Evolutionary conservation across 2,888 invertebrate genomes (phyloP), one percentile per base, ranked within the genome.

Genomic region (Cheilosia variabilis): DNA sequence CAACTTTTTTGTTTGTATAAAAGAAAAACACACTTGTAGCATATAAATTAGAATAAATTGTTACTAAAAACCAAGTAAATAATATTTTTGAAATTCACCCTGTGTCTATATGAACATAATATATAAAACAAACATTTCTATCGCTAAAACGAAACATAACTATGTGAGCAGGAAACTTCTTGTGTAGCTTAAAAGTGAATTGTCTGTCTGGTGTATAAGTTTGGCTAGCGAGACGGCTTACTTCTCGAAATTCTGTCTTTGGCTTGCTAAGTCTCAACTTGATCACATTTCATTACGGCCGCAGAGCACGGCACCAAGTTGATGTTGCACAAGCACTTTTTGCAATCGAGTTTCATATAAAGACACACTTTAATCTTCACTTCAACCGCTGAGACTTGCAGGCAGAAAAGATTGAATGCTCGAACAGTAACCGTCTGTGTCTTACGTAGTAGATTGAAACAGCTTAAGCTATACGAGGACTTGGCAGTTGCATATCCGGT

Each of bases 21-120:
- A 66, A 58, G n/a, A 62, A 27, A 27, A 52, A 6, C 22, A 37
- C 45, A 50, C 55, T 50, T 68, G 73, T 83, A 71, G 50, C 66
- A 73, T 65, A 60, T 68, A 79, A 75, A 63, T 47, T 79, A 75
- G 68, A 68, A 63, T 78, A 68, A 60, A 83, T 83, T 78, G 78
- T 83, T 83, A 83, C 57, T 78, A 73, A 80, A 79, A 65, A 58
- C 13, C 47, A 45, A 58, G 3, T 19, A 37, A 10, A 37, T 37
- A 53, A 55, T 47, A 65, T 37, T 53, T 69, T 72, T 77, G 22
- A 57, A 24, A 50, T 68, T 78, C 34, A 62, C 58, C 66, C 57
- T 68, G 77, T 73, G 52, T 52, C 63, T 53, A 27, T 41, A 66
- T 53, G 1, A 52, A 24, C 13, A 45, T 17, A 45, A 17, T 17